Evolutionary conservation across 2,888 invertebrate species (phyloP), one percentile per base, ranked within the genome.

Genomic region (Neocrepidodera transversa): DNA sequence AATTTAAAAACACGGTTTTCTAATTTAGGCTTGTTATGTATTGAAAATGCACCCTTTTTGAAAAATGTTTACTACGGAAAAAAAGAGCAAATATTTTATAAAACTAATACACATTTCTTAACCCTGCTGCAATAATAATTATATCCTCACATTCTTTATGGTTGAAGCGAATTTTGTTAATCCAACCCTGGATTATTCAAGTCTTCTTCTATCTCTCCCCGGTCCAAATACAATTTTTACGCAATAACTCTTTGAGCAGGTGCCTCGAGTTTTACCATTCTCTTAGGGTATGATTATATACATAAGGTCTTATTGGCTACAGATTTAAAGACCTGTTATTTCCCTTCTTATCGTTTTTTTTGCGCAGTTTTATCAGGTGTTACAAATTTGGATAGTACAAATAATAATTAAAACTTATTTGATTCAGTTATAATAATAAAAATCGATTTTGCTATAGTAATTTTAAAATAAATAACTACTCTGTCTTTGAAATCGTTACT

Each of bases 301-400:
- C 53, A 62, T 49, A 61, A 60, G 60, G 65, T 55, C 60, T 64
- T 63, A 61, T 61, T 52, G 50, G 57, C 55, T 64, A 60, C 63
- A 62, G 65, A 64, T 68, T 66, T 63, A 63, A 65, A 65, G 16
- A 59, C 58, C 61, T 53, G 58, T 66, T 63, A 64, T 64, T 68
- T 65, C 62, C 58, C 40, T 59, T 63, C 48, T 60, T 64, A 59
- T 61, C 60, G 60, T 49, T 58, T 66, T 74, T 74, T 60, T 81
- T 79, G 51, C 36, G 17, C 56, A 36, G 42, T 51, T 60, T 55
- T 30, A 59, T 64, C 62, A 48, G 61, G 57, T 64, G 61, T 60
- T 57, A 49, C 26, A 53, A 42, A 48, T 35, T n/a, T n/a, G n/a
- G n/a, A n/a, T n/a, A n/a, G n/a, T n/a, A n/a, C n/a, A n/a, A n/a